A percentile compares a stretch with the other conserved stretches of the same genome.
Evolutionary conservation across 2,888 invertebrate genomes (phyloP).

Genomic region (Fragum whitleyi): DNA sequence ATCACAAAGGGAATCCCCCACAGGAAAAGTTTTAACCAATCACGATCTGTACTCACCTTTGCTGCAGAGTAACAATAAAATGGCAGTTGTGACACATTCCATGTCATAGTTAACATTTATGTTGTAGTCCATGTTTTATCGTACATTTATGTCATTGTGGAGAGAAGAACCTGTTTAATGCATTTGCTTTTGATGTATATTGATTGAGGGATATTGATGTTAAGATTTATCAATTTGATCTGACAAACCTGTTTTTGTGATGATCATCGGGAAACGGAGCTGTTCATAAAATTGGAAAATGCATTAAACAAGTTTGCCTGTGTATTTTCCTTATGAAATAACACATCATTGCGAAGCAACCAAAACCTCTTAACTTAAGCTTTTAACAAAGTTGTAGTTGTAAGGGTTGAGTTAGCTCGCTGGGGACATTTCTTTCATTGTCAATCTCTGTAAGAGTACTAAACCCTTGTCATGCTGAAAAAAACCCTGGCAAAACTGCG

Average conservation of each 20-base stretch:
- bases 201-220: neutral
- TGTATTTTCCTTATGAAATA: too few relatives aligned
- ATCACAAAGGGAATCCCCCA: conserved; percentile 35
- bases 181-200: neutral
- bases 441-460: neutral
- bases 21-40: conserved; percentile 49
- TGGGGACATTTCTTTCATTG: neutral
- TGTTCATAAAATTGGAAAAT: too few relatives aligned
- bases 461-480: too few relatives aligned
- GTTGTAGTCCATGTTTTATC: neutral
- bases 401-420: too few relatives aligned
- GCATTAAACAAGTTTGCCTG: too few relatives aligned
- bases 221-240: neutral
- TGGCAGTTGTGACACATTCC: conserved; percentile 64
- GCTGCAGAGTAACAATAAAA: conserved; percentile 44
- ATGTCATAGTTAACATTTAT: conserved; percentile 43
- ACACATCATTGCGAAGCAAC: too few relatives aligned
- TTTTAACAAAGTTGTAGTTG: too few relatives aligned
- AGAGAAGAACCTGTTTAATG: neutral
- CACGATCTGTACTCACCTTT: conserved; percentile 53
- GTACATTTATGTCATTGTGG: neutral
- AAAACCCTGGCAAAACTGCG: too few relatives aligned
- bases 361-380: too few relatives aligned
- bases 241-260: too few relatives aligned
- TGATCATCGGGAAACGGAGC: too few relatives aligned